Percentiles rank a stretch among this genome's conserved stretches.
Evolutionary conservation across 2,797 vertebrate species (phyloP).

Genomic region (Alauda arvensis): DNA sequence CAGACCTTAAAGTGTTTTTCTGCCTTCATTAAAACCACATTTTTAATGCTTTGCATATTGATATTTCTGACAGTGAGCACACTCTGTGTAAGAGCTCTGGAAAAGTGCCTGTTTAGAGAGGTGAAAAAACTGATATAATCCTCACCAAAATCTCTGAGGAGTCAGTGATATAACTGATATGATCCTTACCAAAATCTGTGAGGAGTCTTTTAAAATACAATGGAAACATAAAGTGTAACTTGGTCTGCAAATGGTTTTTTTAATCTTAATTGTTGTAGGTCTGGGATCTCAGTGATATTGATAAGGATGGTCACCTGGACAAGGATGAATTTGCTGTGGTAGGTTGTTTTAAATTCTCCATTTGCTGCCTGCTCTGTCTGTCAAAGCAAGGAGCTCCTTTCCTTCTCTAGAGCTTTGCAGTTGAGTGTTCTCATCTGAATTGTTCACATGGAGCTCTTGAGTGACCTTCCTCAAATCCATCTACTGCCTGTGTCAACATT

Average conservation of each 20-base stretch:
- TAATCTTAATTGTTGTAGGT: constrained; percentile 73
- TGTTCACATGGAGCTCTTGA: not conserved
- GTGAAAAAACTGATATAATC: too few relatives aligned
- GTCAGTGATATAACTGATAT: not conserved
- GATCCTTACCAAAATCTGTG: not conserved
- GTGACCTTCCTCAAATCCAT: not conserved
- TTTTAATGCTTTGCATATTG: not conserved
- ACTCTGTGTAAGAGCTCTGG: not conserved
- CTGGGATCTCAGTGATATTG: constrained; percentile 98
- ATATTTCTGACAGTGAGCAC: not conserved
- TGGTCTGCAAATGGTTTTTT: not conserved
- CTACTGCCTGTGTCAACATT: not conserved
- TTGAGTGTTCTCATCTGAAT: not conserved
- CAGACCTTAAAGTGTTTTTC: not conserved
- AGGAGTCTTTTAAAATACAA: not conserved
- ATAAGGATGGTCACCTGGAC: constrained; percentile 96
- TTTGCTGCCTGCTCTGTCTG: not conserved
- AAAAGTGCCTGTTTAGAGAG: not conserved
- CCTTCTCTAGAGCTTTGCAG: not conserved
- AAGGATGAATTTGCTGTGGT: constrained; percentile 97
- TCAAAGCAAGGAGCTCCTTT: not conserved
- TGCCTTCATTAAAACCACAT: not conserved
- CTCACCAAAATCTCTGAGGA: too few relatives aligned
- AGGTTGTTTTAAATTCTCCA: constrained; percentile 45
- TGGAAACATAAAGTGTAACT: not conserved